Conservation (phyloP, 53 echinoderm and acorn worm species). For the Paelopatides confundens region DNA sequence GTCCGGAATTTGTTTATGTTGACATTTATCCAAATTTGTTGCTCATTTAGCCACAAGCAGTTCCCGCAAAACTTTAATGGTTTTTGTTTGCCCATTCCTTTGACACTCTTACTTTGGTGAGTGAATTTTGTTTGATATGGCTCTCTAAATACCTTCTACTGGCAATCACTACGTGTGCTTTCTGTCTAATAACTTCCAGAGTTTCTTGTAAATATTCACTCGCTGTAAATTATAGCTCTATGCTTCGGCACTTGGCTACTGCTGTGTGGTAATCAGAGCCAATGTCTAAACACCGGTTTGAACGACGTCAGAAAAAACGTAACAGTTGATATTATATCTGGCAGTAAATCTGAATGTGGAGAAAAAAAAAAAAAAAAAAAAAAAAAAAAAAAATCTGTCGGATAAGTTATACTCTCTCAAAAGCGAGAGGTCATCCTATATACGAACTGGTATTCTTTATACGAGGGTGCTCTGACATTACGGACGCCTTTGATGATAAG, state of each 20-base stretch:
- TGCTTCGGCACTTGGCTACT: too few species aligned
- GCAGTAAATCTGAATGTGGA: not conserved
- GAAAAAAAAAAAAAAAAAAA: too few species aligned
- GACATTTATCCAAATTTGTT: too few species aligned
- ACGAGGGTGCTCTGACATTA: not conserved
- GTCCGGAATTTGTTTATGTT: too few species aligned
- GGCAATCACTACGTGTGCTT: not conserved
- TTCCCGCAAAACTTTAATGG: too few species aligned
- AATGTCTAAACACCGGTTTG: not conserved
- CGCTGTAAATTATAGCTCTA: not conserved
- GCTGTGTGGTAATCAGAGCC: not conserved
- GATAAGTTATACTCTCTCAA: not conserved
- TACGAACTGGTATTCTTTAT: not conserved
- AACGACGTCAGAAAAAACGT: constrained; percentile 6
- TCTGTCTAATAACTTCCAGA: constrained; percentile 7
- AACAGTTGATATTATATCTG: not conserved
- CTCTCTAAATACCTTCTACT: too few species aligned
- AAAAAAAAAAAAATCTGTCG: too few species aligned
- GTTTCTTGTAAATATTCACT: not conserved
- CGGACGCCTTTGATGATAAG: not conserved
- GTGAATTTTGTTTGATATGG: too few species aligned
- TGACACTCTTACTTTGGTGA: too few species aligned
- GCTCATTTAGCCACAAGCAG: too few species aligned
- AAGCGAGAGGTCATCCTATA: not conserved
- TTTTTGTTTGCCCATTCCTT: too few species aligned